Conservation (phyloP, 1,140 invertebrate species). For the Drosophila watanabei region DNA sequence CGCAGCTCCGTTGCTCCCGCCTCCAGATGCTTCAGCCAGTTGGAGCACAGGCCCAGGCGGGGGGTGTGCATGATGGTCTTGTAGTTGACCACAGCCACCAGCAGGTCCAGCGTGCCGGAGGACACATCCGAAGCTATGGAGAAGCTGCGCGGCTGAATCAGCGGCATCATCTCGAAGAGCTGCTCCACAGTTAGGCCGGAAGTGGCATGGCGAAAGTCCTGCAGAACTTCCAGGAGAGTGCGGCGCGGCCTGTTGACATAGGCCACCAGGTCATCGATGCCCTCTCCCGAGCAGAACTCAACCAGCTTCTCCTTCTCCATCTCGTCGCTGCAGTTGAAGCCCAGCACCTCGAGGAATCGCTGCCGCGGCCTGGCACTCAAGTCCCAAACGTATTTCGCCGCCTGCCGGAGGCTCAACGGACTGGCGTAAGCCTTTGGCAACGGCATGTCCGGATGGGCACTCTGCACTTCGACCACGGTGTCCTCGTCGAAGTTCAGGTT, state of each 20-base stretch:
- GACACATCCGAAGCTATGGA: conserved; percentile 95
- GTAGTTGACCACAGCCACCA: conserved; percentile 97
- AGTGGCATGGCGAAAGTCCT: conserved; percentile 95
- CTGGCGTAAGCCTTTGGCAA: conserved; percentile 70
- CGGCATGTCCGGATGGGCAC: conserved; percentile 88
- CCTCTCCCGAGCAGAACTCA: conserved; percentile 94
- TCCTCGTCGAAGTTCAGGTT: conserved; percentile 87
- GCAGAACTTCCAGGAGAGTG: conserved; percentile 95
- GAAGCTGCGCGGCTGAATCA: conserved; percentile 96
- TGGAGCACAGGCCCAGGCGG: conserved; percentile 95
- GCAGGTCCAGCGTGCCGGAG: conserved; percentile 90
- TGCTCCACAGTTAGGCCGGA: conserved; percentile 91
- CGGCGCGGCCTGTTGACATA: conserved; percentile 96
- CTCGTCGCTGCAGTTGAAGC: conserved; percentile 92
- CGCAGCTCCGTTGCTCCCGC: conserved; percentile 88
- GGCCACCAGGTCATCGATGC: conserved; percentile 95
- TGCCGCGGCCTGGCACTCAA: conserved; percentile 92
- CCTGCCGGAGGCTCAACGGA: conserved; percentile 88
- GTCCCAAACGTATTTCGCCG: conserved; percentile 93
- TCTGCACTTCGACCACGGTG: conserved; percentile 87
- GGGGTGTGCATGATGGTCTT: conserved; percentile 92
- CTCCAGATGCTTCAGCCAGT: conserved; percentile 92
- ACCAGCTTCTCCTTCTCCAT: conserved; percentile 95
- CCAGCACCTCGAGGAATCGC: conserved; percentile 94
- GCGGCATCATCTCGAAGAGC: conserved; percentile 96